Base-by-base conservation (phyloP, 2,888 invertebrate species). In the Dicyrtomina minuta region DNA sequence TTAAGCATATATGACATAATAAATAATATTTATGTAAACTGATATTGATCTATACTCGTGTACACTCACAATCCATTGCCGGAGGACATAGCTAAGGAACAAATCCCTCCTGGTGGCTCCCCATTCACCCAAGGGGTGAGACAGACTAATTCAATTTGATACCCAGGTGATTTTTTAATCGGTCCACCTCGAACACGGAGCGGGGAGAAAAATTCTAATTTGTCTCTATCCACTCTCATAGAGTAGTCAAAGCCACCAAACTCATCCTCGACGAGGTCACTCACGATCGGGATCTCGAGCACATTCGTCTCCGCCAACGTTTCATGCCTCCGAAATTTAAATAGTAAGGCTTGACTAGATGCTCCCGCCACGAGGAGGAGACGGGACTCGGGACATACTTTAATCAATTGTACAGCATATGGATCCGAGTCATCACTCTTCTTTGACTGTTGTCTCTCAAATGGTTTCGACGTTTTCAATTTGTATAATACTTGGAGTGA, bases 401-500 rank as follows among this genome's bases (percentile, higher is more conserved):
- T 90, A 81, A 94, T 88, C 81, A 92, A 87, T 84, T 95, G 92
- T 79, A 97, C 87, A 72, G 92, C 93, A 81, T 96, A 89, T 51
- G 95, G 94, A 80, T 92, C 91, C 41, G 66, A 66, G 75, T 96
- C 95, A 78, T 92, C 90, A 26, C 33, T 67, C 61, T 88, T 88
- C 74, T 87, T 84, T 70, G 86, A 83, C 81, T 85, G 53, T 22
- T 33, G 44, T 26, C 89, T 88, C 81, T 92, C 92, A 82, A 92
- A 91, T 68, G 91, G 87, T 86, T 97, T 96, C 78, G 93, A 92
- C 81, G 96, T 96, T 86, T 97, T 98, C 81, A 98, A 85, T 87
- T 97, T 97, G 86, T 98, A 98, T 81, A 98, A 87, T 80, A 96
- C 91, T 86, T 97, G 96, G 79, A 99, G 86, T 74, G 93, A 92